These are phyloP conservation scores for Acleris emargana DNA, from an alignment of 2,888 invertebrate genomes.

Conservation along the genomic window DNA sequence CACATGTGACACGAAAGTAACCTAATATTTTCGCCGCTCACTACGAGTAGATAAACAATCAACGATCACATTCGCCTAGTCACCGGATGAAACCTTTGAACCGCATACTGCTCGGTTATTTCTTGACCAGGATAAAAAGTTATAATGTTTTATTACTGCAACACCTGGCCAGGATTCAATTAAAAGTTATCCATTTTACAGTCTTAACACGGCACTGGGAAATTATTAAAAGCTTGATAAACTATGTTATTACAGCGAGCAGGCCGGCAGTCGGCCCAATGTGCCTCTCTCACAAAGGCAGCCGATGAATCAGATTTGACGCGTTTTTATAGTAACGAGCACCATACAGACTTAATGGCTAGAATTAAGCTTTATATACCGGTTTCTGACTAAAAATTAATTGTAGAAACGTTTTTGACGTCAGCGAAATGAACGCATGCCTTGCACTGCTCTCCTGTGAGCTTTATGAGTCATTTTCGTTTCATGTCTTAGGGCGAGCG, in stretches of 20 bases:
- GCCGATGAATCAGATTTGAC: constrained; percentile 69
- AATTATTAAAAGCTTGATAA: constrained; percentile 71
- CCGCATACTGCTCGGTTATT: background rate
- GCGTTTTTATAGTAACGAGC: constrained; percentile 69
- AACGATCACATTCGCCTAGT: background rate
- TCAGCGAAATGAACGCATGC: too few species aligned
- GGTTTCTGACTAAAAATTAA: background rate
- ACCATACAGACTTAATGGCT: constrained; percentile 65
- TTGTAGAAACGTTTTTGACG: too few species aligned
- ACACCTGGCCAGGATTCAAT: constrained; percentile 73
- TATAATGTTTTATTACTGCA: constrained; percentile 57
- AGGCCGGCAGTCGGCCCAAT: constrained; percentile 59
- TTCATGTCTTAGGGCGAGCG: too few species aligned
- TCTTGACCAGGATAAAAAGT: constrained; percentile 49
- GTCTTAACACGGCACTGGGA: constrained; percentile 52
- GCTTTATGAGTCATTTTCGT: too few species aligned
- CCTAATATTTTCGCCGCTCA: constrained; percentile 10
- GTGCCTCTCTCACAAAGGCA: constrained; percentile 62
- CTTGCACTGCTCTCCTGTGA: too few species aligned
- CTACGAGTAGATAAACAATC: background rate
- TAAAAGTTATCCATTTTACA: constrained; percentile 69
- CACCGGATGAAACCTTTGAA: constrained; percentile 24
- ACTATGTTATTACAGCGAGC: constrained; percentile 60
- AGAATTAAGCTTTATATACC: constrained; percentile 42
- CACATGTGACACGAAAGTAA: constrained; percentile 19